Evolutionary conservation across 1,140 invertebrate species (phyloP).

Genomic region (Cydia amplana): DNA sequence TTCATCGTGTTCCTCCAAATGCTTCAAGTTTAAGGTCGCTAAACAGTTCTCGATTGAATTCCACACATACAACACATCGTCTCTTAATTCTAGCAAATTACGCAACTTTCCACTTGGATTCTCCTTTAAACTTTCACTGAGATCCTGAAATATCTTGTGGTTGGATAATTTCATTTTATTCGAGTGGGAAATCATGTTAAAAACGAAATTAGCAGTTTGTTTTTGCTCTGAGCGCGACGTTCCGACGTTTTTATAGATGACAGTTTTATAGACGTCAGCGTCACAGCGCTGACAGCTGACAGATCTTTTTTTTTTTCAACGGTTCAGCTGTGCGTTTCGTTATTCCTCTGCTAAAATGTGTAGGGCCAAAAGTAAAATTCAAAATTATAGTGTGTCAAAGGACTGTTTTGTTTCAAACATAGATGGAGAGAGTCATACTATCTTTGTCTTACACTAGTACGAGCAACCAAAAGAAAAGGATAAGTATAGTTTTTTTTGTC

Average conservation of each 20-base stretch:
- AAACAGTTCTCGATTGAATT: constrained; percentile 82
- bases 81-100: constrained; percentile 82
- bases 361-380: background rate
- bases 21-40: constrained; percentile 81
- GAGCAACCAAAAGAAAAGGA: too few species aligned
- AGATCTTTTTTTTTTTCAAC: constrained; percentile 23
- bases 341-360: background rate
- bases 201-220: constrained; percentile 39
- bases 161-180: constrained; percentile 80
- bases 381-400: too few species aligned
- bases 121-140: constrained; percentile 79
- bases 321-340: background rate
- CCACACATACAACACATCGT: constrained; percentile 84
- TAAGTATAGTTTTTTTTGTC: too few species aligned
- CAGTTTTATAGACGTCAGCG: background rate
- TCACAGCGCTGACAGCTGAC: constrained; percentile 8
- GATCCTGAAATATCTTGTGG: constrained; percentile 81
- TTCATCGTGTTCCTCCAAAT: constrained; percentile 75
- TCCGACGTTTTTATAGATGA: constrained; percentile 36
- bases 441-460: too few species aligned
- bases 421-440: too few species aligned
- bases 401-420: too few species aligned
- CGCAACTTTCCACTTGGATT: constrained; percentile 79
- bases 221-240: constrained; percentile 39
- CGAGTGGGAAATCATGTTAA: constrained; percentile 79